Evolutionary conservation across 2,113 vertebrate species (phyloP), one percentile per base, ranked within the genome.

Genomic region (Chionomys nivalis): DNA sequence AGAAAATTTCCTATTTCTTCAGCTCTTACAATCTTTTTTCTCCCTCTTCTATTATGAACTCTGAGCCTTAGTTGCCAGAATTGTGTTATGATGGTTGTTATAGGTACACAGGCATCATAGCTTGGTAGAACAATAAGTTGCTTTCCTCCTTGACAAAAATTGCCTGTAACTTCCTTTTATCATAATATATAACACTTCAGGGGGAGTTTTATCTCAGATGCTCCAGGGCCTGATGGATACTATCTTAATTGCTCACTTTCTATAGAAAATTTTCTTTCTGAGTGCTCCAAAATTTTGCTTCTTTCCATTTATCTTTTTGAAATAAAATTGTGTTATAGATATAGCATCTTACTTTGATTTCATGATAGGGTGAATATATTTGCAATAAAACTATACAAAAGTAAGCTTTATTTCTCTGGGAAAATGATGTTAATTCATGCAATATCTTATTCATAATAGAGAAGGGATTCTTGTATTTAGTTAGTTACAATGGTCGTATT

Each of bases 141-240:
- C 44, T 78, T 78, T 78, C 16, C 47, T 52, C 31, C 44, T 52
- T 78, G 16, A 52, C 7, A 55, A 78, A 33, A 14, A 17, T 78
- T 78, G 14, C 28, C 31, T 52, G 47, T 78, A 17, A 31, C 26
- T 8, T 49, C 31, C 31, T 11, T 78, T 7, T 78, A 78, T 31
- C 14, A 19, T 19, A 16, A 31, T 33, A 78, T 16, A 16, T 23
- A 78, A 3, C 3, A 31, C 76, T 52, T 52, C 16, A 52, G 47
- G 31, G 7, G 31, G 7, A 78, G 14, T 78, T 78, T 33, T 31
- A 78, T 8, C 28, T 52, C 17, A 78, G 28, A 33, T 78, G 7
- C 8, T 4, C 76, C 16, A 52, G 16, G 7, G 47, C 1, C 28
- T 33, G 14, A 42, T 36, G 21, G 0, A 4, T 0, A 13, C 10